phyloP scores from a whole-genome alignment of 1,140 invertebrate species.

The Drosophila teissieri region DNA sequence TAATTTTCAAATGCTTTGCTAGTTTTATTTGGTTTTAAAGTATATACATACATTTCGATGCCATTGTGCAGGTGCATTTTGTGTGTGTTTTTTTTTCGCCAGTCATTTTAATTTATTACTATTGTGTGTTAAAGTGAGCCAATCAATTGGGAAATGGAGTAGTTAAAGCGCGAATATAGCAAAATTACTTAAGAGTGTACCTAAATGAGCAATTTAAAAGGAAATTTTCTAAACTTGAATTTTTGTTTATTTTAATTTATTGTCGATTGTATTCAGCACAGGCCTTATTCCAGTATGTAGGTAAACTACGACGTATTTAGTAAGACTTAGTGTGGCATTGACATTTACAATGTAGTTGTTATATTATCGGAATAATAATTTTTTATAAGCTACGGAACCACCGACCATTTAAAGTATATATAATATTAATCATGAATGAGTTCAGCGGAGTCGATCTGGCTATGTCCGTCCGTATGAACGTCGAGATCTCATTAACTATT shows the following conservation, averaged over 20 bases:
- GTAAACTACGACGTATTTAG: no score
- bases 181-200: not conserved
- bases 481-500: no score
- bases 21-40: slow-evolving; percentile 8
- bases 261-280: no score
- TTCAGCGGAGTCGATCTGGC: no score
- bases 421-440: no score
- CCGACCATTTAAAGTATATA: no score
- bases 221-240: not conserved
- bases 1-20: slow-evolving; percentile 32
- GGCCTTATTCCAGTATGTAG: no score
- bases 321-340: no score
- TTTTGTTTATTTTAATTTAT: not conserved
- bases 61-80: slow-evolving; percentile 12
- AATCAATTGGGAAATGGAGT: slow-evolving; percentile 22
- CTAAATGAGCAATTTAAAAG: not conserved
- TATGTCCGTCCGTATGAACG: no score
- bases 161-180: slow-evolving; percentile 11
- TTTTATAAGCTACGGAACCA: no score
- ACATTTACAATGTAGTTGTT: no score
- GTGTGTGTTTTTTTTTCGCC: not conserved
- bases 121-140: slow-evolving; percentile 20
- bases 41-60: not conserved
- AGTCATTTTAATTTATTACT: slow-evolving; percentile 24
- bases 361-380: no score